Evolutionary conservation across 2,888 invertebrate species (phyloP).

Genomic region (Chirona hameri): DNA sequence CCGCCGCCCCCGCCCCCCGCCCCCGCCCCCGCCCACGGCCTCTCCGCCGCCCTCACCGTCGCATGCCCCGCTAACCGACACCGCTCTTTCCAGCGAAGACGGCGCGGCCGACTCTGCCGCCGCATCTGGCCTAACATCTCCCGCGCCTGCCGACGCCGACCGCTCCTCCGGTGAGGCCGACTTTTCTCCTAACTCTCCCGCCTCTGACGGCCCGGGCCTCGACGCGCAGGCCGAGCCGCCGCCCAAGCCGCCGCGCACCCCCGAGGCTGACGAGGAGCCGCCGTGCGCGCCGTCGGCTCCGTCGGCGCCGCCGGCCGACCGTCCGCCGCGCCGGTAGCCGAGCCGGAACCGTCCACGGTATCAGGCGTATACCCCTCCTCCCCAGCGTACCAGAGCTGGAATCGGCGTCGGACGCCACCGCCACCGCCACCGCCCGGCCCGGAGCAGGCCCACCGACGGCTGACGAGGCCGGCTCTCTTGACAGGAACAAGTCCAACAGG

Average conservation of each 20-base stretch:
- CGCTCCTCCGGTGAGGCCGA: neutral
- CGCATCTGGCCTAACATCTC: neutral
- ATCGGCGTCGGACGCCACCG: neutral
- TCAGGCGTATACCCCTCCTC: constrained; percentile 25
- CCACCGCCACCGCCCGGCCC: neutral
- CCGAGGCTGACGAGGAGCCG: constrained; percentile 25
- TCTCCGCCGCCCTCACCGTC: neutral
- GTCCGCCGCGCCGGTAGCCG: constrained; percentile 6
- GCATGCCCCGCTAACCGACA: neutral
- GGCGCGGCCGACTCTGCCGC: neutral
- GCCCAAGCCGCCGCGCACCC: constrained; percentile 22
- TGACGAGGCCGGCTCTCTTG: neutral
- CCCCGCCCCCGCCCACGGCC: neutral
- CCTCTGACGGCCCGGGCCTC: neutral
- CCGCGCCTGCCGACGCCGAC: neutral
- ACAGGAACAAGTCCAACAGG: constrained; percentile 33
- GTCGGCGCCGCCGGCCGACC: neutral
- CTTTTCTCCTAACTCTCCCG: neutral
- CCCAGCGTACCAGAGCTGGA: constrained; percentile 26
- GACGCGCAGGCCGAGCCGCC: constrained; percentile 7
- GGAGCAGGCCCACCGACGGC: neutral
- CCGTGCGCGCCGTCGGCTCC: neutral
- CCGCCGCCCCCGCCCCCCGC: neutral
- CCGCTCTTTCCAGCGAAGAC: neutral
- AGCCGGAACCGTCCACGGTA: constrained; percentile 22